Conservation (phyloP, 1,140 invertebrate species). For the Drosophila lowei region DNA sequence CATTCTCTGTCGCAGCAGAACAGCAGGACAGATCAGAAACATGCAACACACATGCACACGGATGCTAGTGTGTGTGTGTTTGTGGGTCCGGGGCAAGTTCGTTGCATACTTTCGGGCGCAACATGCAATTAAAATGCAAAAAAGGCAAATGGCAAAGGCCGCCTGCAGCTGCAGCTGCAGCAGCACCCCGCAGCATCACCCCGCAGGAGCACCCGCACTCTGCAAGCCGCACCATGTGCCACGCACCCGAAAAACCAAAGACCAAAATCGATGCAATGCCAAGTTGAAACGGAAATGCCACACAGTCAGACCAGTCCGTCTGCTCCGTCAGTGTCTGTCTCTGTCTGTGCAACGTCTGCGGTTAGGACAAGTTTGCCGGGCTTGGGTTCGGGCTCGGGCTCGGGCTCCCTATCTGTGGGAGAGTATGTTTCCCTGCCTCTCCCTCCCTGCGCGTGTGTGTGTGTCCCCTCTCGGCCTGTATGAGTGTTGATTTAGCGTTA, state of each 20-base stretch:
- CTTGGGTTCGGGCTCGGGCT: slow-evolving; percentile 11
- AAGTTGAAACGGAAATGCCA: slow-evolving; percentile 70
- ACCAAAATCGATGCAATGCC: slow-evolving; percentile 77
- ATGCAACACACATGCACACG: neutral
- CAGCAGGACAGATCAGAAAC: too few relatives aligned
- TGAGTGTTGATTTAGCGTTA: slow-evolving; percentile 73
- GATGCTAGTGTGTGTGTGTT: neutral
- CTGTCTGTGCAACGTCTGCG: slow-evolving; percentile 73
- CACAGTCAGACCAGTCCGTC: slow-evolving; percentile 8
- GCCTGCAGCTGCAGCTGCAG: slow-evolving; percentile 8
- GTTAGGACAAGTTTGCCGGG: slow-evolving; percentile 64
- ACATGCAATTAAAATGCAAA: slow-evolving; percentile 82
- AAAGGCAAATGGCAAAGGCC: slow-evolving; percentile 60
- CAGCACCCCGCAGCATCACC: slow-evolving; percentile 12
- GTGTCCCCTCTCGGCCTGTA: slow-evolving; percentile 8
- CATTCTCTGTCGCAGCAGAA: slow-evolving; percentile 31
- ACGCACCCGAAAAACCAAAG: slow-evolving; percentile 55
- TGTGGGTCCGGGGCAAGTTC: slow-evolving; percentile 40
- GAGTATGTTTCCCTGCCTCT: neutral
- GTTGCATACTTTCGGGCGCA: slow-evolving; percentile 74
- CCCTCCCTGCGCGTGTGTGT: slow-evolving; percentile 2
- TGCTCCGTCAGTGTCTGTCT: slow-evolving; percentile 49
- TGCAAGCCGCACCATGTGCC: slow-evolving; percentile 4
- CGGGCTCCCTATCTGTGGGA: neutral
- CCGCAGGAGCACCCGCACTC: neutral